Percentiles rank a stretch among this genome's conserved stretches.
Conservation (phyloP, 2,113 vertebrate genomes). For the Barbus barbus region DNA sequence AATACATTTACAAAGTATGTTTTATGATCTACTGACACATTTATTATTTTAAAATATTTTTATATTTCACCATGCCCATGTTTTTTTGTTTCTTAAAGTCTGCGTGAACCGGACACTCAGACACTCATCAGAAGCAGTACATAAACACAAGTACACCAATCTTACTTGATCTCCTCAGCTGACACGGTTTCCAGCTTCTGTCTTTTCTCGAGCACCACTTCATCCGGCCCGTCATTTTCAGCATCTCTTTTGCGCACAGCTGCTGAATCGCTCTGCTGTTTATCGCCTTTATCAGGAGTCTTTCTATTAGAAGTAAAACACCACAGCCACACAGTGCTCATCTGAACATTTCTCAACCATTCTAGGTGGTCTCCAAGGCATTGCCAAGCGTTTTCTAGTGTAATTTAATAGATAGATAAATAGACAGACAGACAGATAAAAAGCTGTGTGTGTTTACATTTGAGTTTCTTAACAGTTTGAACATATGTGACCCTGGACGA, state of each 20-base stretch:
- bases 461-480: not conserved
- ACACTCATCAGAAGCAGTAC: no score
- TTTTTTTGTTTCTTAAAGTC: no score
- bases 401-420: not conserved
- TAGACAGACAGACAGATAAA: no score
- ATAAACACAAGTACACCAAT: not conserved
- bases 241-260: slow-evolving; percentile 76
- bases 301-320: slow-evolving; percentile 81
- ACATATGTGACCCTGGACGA: no score
- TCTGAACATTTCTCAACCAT: no score
- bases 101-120: no score
- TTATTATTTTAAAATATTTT: no score
- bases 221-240: slow-evolving; percentile 75
- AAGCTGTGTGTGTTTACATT: not conserved
- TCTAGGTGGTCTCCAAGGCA: not conserved
- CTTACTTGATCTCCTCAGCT: slow-evolving; percentile 86
- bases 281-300: slow-evolving; percentile 59
- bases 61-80: no score
- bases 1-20: no score
- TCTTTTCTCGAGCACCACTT: slow-evolving; percentile 81
- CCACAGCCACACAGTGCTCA: no score
- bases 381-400: not conserved
- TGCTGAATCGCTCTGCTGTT: slow-evolving; percentile 58
- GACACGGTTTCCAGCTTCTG: slow-evolving; percentile 77
- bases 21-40: no score